phyloP scores from a whole-genome alignment of 2,888 invertebrate species.

The Dexiosoma caninum region DNA sequence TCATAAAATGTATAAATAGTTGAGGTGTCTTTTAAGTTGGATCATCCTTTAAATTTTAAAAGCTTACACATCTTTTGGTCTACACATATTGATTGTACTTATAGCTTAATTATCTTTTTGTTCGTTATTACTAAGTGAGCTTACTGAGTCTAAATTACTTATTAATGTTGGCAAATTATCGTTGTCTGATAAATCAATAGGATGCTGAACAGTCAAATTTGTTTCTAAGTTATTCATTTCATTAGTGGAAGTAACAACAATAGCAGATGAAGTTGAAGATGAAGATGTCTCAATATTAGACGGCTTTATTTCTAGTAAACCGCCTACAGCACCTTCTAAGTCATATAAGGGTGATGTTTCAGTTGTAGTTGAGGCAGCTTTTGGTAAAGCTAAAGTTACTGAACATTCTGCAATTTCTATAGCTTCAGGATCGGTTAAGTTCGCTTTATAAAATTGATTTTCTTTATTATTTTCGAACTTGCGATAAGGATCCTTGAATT shows the following conservation, averaged over 20 bases:
- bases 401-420: conserved; percentile 34
- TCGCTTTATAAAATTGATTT: conserved; percentile 76
- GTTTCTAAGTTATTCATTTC: conserved; percentile 50
- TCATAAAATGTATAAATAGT: too few relatives aligned
- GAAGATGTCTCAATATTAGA: conserved; percentile 2
- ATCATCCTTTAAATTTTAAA: neutral
- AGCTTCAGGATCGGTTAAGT: conserved; percentile 63
- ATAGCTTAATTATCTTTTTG: conserved; percentile 57
- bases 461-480: conserved; percentile 76
- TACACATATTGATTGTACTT: too few relatives aligned
- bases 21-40: neutral
- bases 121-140: conserved; percentile 59
- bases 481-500: conserved; percentile 75
- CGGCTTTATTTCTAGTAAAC: conserved; percentile 20
- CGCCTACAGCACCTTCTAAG: conserved; percentile 71
- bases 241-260: conserved; percentile 34
- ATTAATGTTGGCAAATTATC: conserved; percentile 66
- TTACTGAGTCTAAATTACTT: conserved; percentile 33
- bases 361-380: neutral
- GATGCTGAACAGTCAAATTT: conserved; percentile 39
- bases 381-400: neutral
- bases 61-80: neutral
- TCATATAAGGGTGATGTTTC: conserved; percentile 65
- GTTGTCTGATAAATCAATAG: conserved; percentile 68
- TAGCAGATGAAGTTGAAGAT: conserved; percentile 14